phyloP scores from a whole-genome alignment of 2,888 invertebrate species.

The Lagria hirta region DNA sequence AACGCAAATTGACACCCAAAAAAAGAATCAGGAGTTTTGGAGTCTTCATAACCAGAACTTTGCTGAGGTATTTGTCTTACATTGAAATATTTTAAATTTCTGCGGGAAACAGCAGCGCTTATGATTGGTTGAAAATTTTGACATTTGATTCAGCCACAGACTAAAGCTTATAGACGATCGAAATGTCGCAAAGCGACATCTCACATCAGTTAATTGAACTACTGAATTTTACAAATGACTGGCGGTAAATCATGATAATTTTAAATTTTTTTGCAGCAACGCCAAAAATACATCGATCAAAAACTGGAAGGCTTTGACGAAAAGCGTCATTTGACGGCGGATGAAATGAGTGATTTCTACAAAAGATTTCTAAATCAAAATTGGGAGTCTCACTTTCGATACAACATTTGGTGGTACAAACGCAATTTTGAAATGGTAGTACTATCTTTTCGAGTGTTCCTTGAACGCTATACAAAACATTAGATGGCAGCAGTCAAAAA shows the following conservation, averaged over 20 bases:
- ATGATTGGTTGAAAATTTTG: too few species aligned
- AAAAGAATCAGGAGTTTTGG: slow-evolving; percentile 89
- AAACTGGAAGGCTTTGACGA: not conserved
- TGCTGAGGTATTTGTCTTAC: slow-evolving; percentile 59
- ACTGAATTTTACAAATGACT: not conserved
- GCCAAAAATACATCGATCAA: slow-evolving; percentile 57
- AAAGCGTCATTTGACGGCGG: slow-evolving; percentile 66
- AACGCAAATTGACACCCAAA: slow-evolving; percentile 68
- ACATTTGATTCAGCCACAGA: too few species aligned
- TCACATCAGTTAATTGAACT: slow-evolving; percentile 12
- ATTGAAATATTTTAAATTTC: slow-evolving; percentile 29
- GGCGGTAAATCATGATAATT: slow-evolving; percentile 24
- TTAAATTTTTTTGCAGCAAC: slow-evolving; percentile 55
- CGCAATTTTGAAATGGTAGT: slow-evolving; percentile 69
- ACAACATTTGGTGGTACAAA: slow-evolving; percentile 83
- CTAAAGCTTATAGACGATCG: too few species aligned
- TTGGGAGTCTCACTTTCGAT: slow-evolving; percentile 71
- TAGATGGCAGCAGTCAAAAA: too few species aligned
- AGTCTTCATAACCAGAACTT: slow-evolving; percentile 75
- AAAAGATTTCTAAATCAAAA: slow-evolving; percentile 82
- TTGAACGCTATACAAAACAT: too few species aligned
- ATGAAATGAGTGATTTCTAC: slow-evolving; percentile 88
- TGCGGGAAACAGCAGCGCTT: too few species aligned
- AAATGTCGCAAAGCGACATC: not conserved
- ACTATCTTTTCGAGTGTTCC: slow-evolving; percentile 65